Conservation (phyloP, 2,113 vertebrate species). For the Dinomys branickii region DNA sequence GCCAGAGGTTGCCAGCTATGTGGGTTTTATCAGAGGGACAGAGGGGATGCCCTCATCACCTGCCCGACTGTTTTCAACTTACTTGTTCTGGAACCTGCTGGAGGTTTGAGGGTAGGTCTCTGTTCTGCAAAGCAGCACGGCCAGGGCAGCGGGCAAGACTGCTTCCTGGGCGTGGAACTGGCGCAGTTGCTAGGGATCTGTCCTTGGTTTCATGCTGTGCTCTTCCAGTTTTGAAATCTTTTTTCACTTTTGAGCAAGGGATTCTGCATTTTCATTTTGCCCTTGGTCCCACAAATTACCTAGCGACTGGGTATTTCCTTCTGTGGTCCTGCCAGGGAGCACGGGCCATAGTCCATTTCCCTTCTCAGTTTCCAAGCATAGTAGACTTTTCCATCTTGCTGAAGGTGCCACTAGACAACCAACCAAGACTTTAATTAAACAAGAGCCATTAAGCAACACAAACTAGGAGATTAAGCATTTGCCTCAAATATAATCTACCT, state of each 20-base stretch:
- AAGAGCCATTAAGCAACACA: neutral
- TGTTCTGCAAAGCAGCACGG: neutral
- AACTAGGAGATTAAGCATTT: slow-evolving; percentile 38
- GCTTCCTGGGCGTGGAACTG: neutral
- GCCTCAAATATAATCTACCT: slow-evolving; percentile 4
- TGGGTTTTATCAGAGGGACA: neutral
- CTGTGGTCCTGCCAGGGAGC: neutral
- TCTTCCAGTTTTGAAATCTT: slow-evolving; percentile 28
- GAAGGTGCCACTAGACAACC: slow-evolving; percentile 12
- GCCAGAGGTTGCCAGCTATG: neutral
- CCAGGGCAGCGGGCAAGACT: neutral
- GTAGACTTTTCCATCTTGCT: neutral
- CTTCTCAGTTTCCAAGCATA: neutral
- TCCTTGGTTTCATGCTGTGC: neutral
- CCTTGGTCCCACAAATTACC: neutral
- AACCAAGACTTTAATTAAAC: slow-evolving; percentile 37
- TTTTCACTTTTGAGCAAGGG: neutral
- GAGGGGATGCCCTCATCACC: neutral
- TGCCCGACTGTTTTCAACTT: neutral
- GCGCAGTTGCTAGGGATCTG: neutral
- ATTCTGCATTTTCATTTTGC: slow-evolving; percentile 4
- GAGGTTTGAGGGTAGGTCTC: neutral
- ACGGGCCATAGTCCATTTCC: neutral
- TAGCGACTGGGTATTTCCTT: neutral
- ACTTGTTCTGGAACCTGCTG: neutral